These are phyloP conservation scores for Idaea dimidiata DNA, from an alignment of 2,888 invertebrate species.

Conservation along the genomic window DNA sequence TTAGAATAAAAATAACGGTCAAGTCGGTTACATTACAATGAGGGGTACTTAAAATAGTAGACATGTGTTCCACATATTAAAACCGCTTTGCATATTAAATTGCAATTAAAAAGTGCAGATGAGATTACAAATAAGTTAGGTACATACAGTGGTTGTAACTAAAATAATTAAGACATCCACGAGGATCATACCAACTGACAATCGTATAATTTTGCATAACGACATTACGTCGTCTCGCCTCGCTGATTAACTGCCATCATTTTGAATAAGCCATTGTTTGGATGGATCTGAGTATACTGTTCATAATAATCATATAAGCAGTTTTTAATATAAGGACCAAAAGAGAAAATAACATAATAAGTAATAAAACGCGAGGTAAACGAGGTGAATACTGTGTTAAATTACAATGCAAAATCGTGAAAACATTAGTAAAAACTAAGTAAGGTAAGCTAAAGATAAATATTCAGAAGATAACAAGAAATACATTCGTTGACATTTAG, in stretches of 20 bases:
- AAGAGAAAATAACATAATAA: not conserved
- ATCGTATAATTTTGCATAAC: slow-evolving; percentile 27
- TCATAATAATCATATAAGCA: not conserved
- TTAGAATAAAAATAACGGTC: not conserved
- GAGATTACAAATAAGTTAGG: not conserved
- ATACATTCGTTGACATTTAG: too few species aligned
- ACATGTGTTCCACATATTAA: not conserved
- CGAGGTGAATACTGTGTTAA: too few species aligned
- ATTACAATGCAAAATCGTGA: too few species aligned
- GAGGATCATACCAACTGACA: slow-evolving; percentile 10
- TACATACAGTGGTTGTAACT: not conserved
- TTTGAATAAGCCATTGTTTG: slow-evolving; percentile 7
- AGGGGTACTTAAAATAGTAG: not conserved
- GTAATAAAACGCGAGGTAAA: too few species aligned
- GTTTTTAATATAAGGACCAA: not conserved
- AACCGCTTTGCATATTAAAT: not conserved
- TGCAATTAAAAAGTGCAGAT: not conserved
- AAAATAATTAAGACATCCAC: not conserved
- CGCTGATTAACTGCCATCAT: slow-evolving; percentile 23
- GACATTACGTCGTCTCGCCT: slow-evolving; percentile 24
- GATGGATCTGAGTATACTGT: not conserved
- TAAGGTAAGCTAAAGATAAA: too few species aligned
- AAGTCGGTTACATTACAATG: not conserved
- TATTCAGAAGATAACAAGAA: too few species aligned
- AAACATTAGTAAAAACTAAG: too few species aligned